Evolutionary conservation across 2,888 invertebrate species (phyloP).

Genomic region (Lydus trimaculatus): DNA sequence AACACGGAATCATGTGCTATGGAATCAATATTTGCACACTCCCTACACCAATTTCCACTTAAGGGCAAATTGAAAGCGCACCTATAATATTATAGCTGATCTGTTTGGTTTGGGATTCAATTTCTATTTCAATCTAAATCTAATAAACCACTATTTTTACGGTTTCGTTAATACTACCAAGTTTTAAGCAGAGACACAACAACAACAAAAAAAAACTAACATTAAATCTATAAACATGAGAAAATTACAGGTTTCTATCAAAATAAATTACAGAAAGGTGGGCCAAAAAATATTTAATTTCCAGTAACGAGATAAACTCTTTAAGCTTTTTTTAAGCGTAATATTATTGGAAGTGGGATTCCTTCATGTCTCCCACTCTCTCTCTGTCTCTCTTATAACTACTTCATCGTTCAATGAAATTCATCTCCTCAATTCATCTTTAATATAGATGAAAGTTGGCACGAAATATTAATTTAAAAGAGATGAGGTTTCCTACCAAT

Average conservation of each 20-base stretch:
- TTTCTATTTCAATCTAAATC: conserved; percentile 24
- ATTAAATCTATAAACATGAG: not conserved
- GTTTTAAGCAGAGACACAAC: not conserved
- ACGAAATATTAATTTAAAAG: conserved; percentile 38
- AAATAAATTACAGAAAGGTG: not conserved
- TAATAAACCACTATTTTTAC: not conserved
- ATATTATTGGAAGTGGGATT: no score
- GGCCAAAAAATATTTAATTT: no score
- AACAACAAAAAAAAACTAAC: not conserved
- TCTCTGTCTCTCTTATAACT: not conserved
- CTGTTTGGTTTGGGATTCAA: conserved; percentile 26
- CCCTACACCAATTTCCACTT: conserved; percentile 31
- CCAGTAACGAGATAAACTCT: no score
- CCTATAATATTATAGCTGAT: conserved; percentile 31
- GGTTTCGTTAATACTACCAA: not conserved
- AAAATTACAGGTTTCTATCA: not conserved
- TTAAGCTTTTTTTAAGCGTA: no score
- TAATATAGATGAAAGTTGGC: conserved; percentile 26
- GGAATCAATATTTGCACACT: conserved; percentile 29
- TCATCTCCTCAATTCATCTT: conserved; percentile 7
- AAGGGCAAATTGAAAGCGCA: conserved; percentile 33
- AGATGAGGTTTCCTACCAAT: conserved; percentile 41
- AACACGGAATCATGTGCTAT: conserved; percentile 22
- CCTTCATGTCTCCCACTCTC: not conserved
- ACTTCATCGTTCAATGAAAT: conserved; percentile 12